A percentile compares a stretch with the other conserved stretches of the same genome.
Conservation (phyloP, 1,140 invertebrate species). For the Wasmannia auropunctata region DNA sequence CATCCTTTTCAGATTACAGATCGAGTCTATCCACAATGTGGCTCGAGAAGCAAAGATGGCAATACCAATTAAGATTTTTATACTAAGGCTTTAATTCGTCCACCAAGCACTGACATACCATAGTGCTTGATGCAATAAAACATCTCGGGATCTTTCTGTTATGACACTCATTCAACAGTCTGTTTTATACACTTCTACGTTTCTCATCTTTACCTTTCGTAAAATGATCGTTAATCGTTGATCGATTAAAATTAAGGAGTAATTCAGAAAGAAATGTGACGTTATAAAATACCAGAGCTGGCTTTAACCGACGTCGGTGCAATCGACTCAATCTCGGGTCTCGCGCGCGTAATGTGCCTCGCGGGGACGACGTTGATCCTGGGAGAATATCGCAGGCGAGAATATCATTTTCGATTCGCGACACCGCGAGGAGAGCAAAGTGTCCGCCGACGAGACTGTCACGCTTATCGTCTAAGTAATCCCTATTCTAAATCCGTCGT, state of each 20-base stretch:
- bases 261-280: not conserved
- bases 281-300: not conserved
- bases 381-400: constrained; percentile 12
- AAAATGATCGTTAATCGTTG: not conserved
- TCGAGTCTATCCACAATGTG: not conserved
- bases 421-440: not conserved
- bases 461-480: constrained; percentile 61
- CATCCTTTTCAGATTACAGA: not conserved
- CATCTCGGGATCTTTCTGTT: not conserved
- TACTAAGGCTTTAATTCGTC: not conserved
- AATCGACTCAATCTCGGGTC: constrained; percentile 45
- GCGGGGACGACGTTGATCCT: constrained; percentile 44
- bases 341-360: constrained; percentile 64
- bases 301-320: not conserved
- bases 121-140: not conserved
- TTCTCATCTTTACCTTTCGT: not conserved
- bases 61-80: not conserved
- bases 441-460: constrained; percentile 47
- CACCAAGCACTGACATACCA: not conserved
- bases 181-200: not conserved
- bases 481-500: constrained; percentile 72
- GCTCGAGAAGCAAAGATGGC: not conserved
- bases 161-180: not conserved
- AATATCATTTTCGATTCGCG: constrained; percentile 18
- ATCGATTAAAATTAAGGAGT: not conserved